Conservation (phyloP, 2,113 vertebrate species). For the Notechis scutatus region DNA sequence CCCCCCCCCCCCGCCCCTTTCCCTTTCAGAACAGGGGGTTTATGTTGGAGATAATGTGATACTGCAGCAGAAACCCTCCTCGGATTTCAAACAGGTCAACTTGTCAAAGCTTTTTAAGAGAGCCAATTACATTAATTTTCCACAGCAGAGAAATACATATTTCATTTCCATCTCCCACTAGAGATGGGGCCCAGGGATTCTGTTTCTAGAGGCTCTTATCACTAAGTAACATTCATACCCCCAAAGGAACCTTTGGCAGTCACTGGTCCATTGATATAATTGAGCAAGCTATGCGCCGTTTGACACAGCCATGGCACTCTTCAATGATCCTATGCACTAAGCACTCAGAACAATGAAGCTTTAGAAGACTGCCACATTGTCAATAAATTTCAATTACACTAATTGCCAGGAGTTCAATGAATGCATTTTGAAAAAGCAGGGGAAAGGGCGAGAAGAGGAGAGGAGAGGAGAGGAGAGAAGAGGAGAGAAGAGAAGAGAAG, state of each 20-base stretch:
- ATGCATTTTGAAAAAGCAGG: slow-evolving; percentile 72
- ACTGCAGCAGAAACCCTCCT: slow-evolving; percentile 69
- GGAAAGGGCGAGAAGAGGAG: slow-evolving; percentile 66
- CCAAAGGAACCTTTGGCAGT: slow-evolving; percentile 89
- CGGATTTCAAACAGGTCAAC: slow-evolving; percentile 82
- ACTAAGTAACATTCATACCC: slow-evolving; percentile 93
- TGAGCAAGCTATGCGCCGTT: slow-evolving; percentile 84
- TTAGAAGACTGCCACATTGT: slow-evolving; percentile 80
- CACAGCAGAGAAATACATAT: slow-evolving; percentile 87
- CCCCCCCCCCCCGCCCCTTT: slow-evolving; percentile 65
- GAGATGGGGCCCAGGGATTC: slow-evolving; percentile 85
- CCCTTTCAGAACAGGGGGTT: slow-evolving; percentile 49
- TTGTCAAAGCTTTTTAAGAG: slow-evolving; percentile 82
- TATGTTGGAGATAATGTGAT: slow-evolving; percentile 71
- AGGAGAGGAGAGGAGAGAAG: slow-evolving; percentile 49
- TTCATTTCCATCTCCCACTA: slow-evolving; percentile 91
- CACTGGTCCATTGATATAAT: slow-evolving; percentile 93
- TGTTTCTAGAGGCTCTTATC: slow-evolving; percentile 91
- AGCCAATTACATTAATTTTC: slow-evolving; percentile 90
- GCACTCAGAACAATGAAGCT: slow-evolving; percentile 87
- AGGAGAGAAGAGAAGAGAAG: slow-evolving; percentile 19
- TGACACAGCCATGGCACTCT: slow-evolving; percentile 72
- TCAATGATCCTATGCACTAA: slow-evolving; percentile 77
- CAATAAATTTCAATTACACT: slow-evolving; percentile 98
- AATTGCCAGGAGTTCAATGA: slow-evolving; percentile 94